Percentiles rank a stretch among this genome's conserved stretches.
Evolutionary conservation across 2,113 vertebrate genomes (phyloP).

Genomic region (Chaetodon trifascialis): DNA sequence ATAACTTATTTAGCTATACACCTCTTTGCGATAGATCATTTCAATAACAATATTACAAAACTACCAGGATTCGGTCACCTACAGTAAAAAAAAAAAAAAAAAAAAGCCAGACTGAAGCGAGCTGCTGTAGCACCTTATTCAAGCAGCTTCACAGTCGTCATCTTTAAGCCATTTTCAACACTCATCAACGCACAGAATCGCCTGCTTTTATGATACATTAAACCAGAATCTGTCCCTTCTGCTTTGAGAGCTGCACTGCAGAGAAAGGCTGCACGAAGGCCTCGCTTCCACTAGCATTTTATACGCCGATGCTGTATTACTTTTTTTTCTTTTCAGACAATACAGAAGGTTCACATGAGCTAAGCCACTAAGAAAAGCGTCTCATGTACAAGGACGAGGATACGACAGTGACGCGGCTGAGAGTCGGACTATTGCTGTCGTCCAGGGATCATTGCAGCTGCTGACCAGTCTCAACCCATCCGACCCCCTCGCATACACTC

Average conservation of each 20-base stretch:
- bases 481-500: not conserved
- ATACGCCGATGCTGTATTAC: constrained; percentile 9
- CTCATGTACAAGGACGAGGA: constrained; percentile 49
- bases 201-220: constrained; percentile 27
- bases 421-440: constrained; percentile 45
- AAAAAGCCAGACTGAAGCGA: constrained; percentile 61
- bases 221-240: constrained; percentile 19
- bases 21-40: constrained; percentile 61
- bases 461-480: not conserved
- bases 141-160: constrained; percentile 50
- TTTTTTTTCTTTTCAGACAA: constrained; percentile 24
- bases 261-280: constrained; percentile 45
- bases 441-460: constrained; percentile 35
- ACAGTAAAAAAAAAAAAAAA: constrained; percentile 58
- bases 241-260: constrained; percentile 41
- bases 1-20: constrained; percentile 75
- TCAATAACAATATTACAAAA: constrained; percentile 78
- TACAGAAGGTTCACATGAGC: constrained; percentile 66
- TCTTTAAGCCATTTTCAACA: constrained; percentile 23
- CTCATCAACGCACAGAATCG: constrained; percentile 11
- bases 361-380: constrained; percentile 70
- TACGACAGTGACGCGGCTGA: constrained; percentile 40
- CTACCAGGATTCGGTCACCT: constrained; percentile 68
- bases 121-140: constrained; percentile 72
- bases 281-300: constrained; percentile 29